Evolutionary conservation across 1,140 invertebrate genomes (phyloP).

Genomic region (Drosophila suzukii): DNA sequence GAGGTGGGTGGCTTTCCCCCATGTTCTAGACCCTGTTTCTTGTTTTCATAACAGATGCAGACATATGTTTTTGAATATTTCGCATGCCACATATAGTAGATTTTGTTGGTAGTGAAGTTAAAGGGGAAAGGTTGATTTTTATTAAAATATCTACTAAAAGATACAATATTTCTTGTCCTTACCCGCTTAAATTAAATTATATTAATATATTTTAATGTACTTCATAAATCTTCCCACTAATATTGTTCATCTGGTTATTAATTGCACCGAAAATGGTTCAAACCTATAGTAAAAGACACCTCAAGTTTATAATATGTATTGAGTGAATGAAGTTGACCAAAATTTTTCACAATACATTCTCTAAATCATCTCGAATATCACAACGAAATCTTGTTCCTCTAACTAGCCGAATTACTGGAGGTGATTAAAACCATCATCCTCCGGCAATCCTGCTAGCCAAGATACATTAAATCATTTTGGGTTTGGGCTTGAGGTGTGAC

Average conservation of each 20-base stretch:
- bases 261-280: no score
- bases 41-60: slow-evolving; percentile 35
- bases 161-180: no score
- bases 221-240: no score
- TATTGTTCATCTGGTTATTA: no score
- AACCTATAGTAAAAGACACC: no score
- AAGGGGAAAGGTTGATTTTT: no score
- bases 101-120: background rate
- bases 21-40: slow-evolving; percentile 20
- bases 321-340: background rate
- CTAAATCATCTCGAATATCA: background rate
- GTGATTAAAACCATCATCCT: background rate
- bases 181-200: no score
- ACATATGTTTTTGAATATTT: slow-evolving; percentile 35
- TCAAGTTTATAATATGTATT: background rate
- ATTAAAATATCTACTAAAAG: no score
- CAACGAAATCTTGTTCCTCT: background rate
- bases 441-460: slow-evolving; percentile 1
- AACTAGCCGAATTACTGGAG: slow-evolving; percentile 9
- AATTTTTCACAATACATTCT: slow-evolving; percentile 12
- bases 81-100: background rate
- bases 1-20: slow-evolving; percentile 5
- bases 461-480: background rate
- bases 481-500: background rate
- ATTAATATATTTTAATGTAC: no score